These are phyloP conservation scores for Trematocara zebra DNA, from an alignment of 2,113 vertebrate genomes.

Conservation along the genomic window DNA sequence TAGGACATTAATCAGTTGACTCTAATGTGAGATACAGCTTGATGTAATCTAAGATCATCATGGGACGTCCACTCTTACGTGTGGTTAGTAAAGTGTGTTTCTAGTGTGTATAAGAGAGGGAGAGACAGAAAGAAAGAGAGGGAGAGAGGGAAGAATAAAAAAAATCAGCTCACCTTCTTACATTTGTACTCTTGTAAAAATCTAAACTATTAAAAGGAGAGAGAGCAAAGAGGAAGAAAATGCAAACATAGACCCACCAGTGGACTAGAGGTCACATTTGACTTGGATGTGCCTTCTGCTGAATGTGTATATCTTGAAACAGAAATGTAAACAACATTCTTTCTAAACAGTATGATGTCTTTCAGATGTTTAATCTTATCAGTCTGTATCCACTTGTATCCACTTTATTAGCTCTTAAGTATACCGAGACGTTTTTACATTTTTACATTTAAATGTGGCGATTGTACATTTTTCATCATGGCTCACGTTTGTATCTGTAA, in stretches of 20 bases:
- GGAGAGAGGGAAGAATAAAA: not conserved
- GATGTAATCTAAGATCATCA: not conserved
- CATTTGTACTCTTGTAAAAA: slow-evolving; percentile 18
- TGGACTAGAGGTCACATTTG: slow-evolving; percentile 40
- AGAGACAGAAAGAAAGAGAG: not conserved
- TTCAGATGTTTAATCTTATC: not conserved
- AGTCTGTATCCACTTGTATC: not conserved
- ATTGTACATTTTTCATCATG: slow-evolving; percentile 36
- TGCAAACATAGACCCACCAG: not conserved
- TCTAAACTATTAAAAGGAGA: not conserved
- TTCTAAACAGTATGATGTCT: slow-evolving; percentile 14
- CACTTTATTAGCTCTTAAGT: not conserved
- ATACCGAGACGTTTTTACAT: slow-evolving; percentile 21
- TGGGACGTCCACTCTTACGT: not conserved
- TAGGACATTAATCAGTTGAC: not conserved
- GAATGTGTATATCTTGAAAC: slow-evolving; percentile 43
- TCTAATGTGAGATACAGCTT: not conserved
- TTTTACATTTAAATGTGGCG: slow-evolving; percentile 17
- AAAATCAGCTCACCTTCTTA: not conserved
- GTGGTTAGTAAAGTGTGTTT: not conserved
- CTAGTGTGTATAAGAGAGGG: not conserved
- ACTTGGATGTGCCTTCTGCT: slow-evolving; percentile 58
- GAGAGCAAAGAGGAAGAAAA: not conserved
- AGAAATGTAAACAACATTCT: slow-evolving; percentile 34
- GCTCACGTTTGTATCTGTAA: slow-evolving; percentile 50